A percentile compares a stretch with the other conserved stretches of the same genome.
These are phyloP conservation scores for Hemiprocne comata DNA, from an alignment of 2,113 vertebrate genomes.

Conservation along the genomic window DNA sequence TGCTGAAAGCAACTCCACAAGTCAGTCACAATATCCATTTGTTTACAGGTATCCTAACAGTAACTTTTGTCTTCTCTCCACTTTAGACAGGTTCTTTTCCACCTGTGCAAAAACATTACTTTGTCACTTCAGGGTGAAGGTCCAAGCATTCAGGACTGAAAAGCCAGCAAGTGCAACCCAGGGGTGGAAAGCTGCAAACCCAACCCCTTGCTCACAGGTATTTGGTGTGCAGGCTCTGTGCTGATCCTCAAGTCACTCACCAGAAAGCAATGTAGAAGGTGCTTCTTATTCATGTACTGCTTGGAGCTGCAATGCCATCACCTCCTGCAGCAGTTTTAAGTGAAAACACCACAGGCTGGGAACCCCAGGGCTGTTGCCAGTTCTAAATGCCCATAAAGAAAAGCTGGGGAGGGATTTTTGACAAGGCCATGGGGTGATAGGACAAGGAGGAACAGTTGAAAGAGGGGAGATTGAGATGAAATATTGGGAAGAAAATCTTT, in stretches of 20 bases:
- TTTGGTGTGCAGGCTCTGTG: fast-evolving
- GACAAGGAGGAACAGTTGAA: too few species aligned
- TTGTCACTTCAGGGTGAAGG: not conserved
- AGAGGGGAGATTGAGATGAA: too few species aligned
- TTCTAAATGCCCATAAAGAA: not conserved
- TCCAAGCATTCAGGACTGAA: not conserved
- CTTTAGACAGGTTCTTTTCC: not conserved
- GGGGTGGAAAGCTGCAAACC: not conserved
- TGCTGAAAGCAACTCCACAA: not conserved
- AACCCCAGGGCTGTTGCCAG: not conserved
- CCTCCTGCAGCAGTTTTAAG: not conserved
- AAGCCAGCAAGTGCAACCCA: fast-evolving
- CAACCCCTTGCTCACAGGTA: fast-evolving
- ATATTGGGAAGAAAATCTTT: too few species aligned
- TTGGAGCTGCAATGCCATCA: not conserved
- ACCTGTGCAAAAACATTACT: not conserved
- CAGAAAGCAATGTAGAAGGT: fast-evolving
- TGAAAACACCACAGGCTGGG: not conserved
- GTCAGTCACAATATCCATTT: not conserved
- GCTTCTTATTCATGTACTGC: not conserved
- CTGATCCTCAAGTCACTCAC: fast-evolving
- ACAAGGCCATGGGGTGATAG: too few species aligned
- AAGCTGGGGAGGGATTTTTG: too few species aligned
- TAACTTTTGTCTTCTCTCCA: not conserved
- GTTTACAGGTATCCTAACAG: not conserved